Evolutionary conservation across 1,140 invertebrate genomes (phyloP).

Genomic region (Potamilus streckersoni): DNA sequence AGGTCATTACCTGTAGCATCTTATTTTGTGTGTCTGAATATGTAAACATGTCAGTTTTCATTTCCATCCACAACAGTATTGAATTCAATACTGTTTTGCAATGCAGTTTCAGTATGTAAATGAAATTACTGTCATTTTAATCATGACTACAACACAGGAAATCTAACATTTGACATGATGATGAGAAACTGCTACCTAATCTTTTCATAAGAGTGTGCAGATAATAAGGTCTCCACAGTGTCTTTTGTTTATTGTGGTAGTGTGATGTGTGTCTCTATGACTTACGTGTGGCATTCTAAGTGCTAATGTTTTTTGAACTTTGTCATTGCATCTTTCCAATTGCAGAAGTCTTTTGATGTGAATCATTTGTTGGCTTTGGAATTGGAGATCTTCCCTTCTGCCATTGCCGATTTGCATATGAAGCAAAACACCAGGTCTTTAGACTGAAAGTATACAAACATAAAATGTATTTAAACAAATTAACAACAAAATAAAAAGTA

Average conservation of each 20-base stretch:
- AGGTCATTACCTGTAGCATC: conserved; percentile 17
- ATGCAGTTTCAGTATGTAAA: conserved; percentile 8
- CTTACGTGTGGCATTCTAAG: conserved; percentile 15
- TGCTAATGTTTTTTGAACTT: conserved; percentile 16
- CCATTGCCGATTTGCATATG: background rate
- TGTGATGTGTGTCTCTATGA: conserved; percentile 3
- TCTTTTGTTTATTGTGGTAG: conserved; percentile 2
- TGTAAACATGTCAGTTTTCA: conserved; percentile 16
- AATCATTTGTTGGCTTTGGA: background rate
- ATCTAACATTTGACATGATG: conserved; percentile 10
- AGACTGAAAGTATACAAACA: too few relatives aligned
- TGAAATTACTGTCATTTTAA: conserved; percentile 17
- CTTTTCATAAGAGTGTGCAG: conserved; percentile 7
- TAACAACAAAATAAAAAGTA: too few relatives aligned
- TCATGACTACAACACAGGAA: conserved; percentile 6
- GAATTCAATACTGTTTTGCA: background rate
- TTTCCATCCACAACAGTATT: conserved; percentile 15
- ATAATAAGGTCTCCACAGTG: conserved; percentile 1
- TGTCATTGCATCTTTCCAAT: conserved; percentile 21
- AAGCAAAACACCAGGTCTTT: conserved; percentile 6
- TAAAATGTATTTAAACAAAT: too few relatives aligned
- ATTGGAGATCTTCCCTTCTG: background rate
- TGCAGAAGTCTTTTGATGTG: conserved; percentile 11
- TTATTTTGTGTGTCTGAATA: conserved; percentile 22
- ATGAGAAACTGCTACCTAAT: conserved; percentile 9